Base-by-base conservation (phyloP, 2,797 vertebrate species). In the Perodicticus potto region DNA sequence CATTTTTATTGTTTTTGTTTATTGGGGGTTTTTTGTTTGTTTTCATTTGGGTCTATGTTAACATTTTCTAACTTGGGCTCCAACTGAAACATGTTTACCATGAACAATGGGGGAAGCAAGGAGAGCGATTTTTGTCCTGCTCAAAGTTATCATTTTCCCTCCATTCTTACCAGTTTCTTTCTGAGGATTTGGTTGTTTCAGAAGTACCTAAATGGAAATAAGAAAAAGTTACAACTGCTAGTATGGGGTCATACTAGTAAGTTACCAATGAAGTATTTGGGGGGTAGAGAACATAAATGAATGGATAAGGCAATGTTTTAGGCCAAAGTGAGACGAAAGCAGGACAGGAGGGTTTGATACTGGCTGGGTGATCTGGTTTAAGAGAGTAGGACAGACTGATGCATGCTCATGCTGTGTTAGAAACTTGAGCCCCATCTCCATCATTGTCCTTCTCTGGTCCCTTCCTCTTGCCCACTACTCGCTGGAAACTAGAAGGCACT, bases 191-290 rank as follows among this genome's bases (percentile, higher is more conserved):
- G n/a, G 3, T 94, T 81, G n/a, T 91, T 86, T 94, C 40, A 73
- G 34, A 37, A 81, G 67, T 93, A 83, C 29, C 57, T 83, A 91
- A 89, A n/a, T 49, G 76, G 72, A 97, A 55, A 70, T 80, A 40
- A 74, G 32, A 86, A 87, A 55, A 86, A n/a, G 10, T 29, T 83
- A 3, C 1, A 76, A 22, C n/a, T 82, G n/a, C 20, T 59, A 9
- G 32, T 89, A 19, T 2, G 32, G 20, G 59, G 25, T 61, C 32
- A 69, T 74, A 23, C 61, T 89, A 69, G 10, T 72, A 89, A 69
- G 63, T 89, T 45, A 43, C 65, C 73, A 86, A 0, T 37, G 59
- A 40, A 74, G 14, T 57, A 14, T 86, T 69, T 76, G 19, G 27
- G 65, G 25, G 29, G 22, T 67, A n/a, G n/a, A 53, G 25, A 84